Conservation (phyloP, 2,888 invertebrate species). For the Hirtodrosophila duncani region DNA sequence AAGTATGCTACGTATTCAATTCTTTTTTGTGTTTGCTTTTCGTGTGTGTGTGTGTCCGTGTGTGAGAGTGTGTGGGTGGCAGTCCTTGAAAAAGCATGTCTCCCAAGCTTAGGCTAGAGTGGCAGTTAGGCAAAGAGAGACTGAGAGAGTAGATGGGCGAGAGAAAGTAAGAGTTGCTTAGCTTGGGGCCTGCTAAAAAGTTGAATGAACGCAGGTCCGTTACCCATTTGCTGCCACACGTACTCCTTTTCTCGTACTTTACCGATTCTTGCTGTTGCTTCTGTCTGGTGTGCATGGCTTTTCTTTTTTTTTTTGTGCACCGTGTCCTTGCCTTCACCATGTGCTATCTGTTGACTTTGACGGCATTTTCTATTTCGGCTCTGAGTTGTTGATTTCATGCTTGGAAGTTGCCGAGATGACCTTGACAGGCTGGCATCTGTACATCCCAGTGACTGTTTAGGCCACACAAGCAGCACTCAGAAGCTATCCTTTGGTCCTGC, state of each 20-base stretch:
- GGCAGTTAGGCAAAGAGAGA: conserved; percentile 45
- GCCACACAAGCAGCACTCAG: too few relatives aligned
- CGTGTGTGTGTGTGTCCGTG: conserved; percentile 3
- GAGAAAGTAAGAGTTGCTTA: neutral
- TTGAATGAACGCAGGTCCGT: conserved; percentile 51
- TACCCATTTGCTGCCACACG: neutral
- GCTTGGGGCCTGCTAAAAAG: conserved; percentile 38
- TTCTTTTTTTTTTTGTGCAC: conserved; percentile 8
- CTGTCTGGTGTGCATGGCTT: neutral
- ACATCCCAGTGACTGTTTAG: too few relatives aligned
- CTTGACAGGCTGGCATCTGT: too few relatives aligned
- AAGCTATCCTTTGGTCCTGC: too few relatives aligned
- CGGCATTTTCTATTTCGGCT: neutral
- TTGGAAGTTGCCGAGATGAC: too few relatives aligned
- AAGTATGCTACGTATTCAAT: conserved; percentile 56
- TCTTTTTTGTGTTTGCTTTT: conserved; percentile 28
- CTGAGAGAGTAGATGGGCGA: conserved; percentile 3
- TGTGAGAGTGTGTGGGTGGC: conserved; percentile 41
- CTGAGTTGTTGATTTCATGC: too few relatives aligned
- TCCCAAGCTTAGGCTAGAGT: conserved; percentile 32
- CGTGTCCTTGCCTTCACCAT: conserved; percentile 11
- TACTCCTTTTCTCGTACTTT: conserved; percentile 1
- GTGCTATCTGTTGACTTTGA: conserved; percentile 31
- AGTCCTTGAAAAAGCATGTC: conserved; percentile 56
- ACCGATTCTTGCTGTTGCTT: conserved; percentile 5